Percentiles rank a stretch among this genome's conserved stretches.
Conservation (phyloP, 2,888 invertebrate genomes). For the Nowickia ferox region DNA sequence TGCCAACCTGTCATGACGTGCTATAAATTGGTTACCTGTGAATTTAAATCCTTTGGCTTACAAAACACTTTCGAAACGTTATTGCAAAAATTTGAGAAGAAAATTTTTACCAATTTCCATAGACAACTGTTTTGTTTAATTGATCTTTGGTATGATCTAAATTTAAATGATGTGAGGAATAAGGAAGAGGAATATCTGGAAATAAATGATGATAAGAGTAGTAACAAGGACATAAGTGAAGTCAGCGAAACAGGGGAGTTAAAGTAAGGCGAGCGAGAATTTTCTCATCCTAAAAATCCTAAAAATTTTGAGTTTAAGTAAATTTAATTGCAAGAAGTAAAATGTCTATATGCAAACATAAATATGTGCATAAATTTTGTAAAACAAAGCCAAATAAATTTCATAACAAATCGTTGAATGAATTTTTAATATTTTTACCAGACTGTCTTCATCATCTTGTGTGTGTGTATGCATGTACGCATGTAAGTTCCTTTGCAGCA, state of each 20-base stretch:
- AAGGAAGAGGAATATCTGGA: conserved; percentile 90
- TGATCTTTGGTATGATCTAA: conserved; percentile 98
- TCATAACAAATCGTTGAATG: too few species aligned
- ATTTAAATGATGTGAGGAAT: conserved; percentile 98
- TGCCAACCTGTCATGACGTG: conserved; percentile 97
- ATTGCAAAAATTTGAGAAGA: conserved; percentile 95
- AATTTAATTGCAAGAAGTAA: too few species aligned
- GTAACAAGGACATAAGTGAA: neutral
- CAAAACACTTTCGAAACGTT: conserved; percentile 95
- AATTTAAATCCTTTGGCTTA: conserved; percentile 99
- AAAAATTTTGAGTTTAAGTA: neutral
- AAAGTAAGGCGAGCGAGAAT: neutral
- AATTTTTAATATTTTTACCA: neutral
- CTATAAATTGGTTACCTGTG: conserved; percentile 97
- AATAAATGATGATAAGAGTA: neutral
- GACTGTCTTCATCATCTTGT: too few species aligned
- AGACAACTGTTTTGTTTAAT: conserved; percentile 99
- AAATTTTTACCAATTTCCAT: conserved; percentile 98
- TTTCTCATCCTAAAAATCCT: neutral
- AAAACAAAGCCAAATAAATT: too few species aligned
- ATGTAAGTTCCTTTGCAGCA: too few species aligned
- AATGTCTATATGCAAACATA: too few species aligned
- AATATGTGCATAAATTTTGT: too few species aligned
- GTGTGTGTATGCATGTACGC: too few species aligned
- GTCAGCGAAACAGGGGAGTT: neutral